These are phyloP conservation scores for Ophiothrix spiculata DNA, from an alignment of 35 echinoderm and acorn worm genomes.

Conservation along the genomic window DNA sequence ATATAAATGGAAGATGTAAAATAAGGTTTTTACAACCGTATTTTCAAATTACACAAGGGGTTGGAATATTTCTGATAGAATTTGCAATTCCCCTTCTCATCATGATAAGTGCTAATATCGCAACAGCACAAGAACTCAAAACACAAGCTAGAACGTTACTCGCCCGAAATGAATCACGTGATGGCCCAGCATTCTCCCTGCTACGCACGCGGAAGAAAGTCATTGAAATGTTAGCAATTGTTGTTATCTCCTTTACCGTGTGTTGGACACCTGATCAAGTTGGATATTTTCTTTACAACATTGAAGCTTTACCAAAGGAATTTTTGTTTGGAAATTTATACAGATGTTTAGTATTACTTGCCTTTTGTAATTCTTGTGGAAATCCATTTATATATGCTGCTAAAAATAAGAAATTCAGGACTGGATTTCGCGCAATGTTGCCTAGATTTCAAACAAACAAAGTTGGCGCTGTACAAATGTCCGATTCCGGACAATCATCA, in stretches of 20 bases:
- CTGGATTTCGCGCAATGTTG: too few species aligned
- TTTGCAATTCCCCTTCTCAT: conserved; percentile 75
- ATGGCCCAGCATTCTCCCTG: background rate
- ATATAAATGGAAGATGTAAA: conserved; percentile 21
- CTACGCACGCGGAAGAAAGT: too few species aligned
- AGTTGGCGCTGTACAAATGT: too few species aligned
- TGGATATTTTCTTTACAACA: conserved; percentile 57
- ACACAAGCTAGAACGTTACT: conserved; percentile 28
- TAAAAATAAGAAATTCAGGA: conserved; percentile 62
- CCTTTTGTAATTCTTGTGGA: conserved; percentile 80
- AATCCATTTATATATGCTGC: conserved; percentile 90
- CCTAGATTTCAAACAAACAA: too few species aligned
- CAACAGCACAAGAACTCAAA: conserved; percentile 29
- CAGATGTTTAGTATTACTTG: conserved; percentile 49
- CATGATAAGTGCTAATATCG: conserved; percentile 55
- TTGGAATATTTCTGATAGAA: conserved; percentile 47
- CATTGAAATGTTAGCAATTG: conserved; percentile 71
- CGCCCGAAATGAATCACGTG: conserved; percentile 4
- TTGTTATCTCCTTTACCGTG: conserved; percentile 73
- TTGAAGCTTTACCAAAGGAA: conserved; percentile 24
- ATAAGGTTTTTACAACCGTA: conserved; percentile 30
- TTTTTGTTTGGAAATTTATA: conserved; percentile 52
- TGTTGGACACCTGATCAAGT: conserved; percentile 83
- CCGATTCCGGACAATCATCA: too few species aligned
- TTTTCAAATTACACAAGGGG: conserved; percentile 32